A percentile compares a stretch with the other conserved stretches of the same genome.
These are phyloP conservation scores for Pygmarrhopalites habei DNA, from an alignment of 1,140 invertebrate species.

Conservation along the genomic window DNA sequence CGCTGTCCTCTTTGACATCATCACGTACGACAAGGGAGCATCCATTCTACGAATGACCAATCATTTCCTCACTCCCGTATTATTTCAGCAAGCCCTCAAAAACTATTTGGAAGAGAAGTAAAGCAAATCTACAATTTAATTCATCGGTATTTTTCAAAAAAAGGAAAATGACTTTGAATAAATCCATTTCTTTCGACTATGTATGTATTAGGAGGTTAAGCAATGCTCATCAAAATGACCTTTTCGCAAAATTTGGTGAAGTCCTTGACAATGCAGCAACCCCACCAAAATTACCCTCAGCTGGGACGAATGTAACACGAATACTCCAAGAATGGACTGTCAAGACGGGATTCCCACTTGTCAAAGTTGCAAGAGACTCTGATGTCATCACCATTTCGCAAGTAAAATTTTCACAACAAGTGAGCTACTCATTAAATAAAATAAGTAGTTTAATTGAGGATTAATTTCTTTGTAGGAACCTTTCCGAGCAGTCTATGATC, in stretches of 20 bases:
- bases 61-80: slow-evolving; percentile 49
- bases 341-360: slow-evolving; percentile 27
- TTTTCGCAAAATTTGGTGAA: slow-evolving; percentile 2
- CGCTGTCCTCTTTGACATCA: slow-evolving; percentile 70
- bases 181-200: slow-evolving; percentile 19
- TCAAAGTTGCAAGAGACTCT: no score
- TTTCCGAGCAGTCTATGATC: no score
- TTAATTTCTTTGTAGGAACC: no score
- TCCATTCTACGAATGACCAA: slow-evolving; percentile 55
- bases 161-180: no score
- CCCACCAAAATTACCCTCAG: no score
- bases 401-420: no score
- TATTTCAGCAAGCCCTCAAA: slow-evolving; percentile 48
- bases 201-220: slow-evolving; percentile 58
- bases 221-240: slow-evolving; percentile 62
- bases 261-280: not conserved
- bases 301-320: no score
- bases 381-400: no score
- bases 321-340: no score
- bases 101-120: slow-evolving; percentile 40
- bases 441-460: no score
- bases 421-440: no score
- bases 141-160: slow-evolving; percentile 9
- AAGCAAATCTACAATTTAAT: not conserved
- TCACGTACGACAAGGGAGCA: slow-evolving; percentile 75